A percentile compares a stretch with the other conserved stretches of the same genome.
Conservation (phyloP, 2,888 invertebrate species). For the Tetramorium bicarinatum region DNA sequence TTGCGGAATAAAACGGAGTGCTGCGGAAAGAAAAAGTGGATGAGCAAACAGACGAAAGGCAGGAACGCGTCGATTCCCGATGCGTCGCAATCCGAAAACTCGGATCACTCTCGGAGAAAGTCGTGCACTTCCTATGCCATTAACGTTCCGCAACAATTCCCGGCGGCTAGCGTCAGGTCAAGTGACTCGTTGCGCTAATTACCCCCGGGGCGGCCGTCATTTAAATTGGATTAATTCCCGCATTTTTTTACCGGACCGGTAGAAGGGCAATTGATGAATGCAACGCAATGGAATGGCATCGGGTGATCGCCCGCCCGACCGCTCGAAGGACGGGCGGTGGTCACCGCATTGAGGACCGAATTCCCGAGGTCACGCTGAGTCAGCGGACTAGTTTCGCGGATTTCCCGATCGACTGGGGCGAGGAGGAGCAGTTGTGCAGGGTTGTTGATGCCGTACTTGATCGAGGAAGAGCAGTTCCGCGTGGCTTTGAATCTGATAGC, state of each 20-base stretch:
- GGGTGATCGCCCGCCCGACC: slow-evolving; percentile 5
- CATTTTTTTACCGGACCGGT: slow-evolving; percentile 62
- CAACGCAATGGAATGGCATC: slow-evolving; percentile 60
- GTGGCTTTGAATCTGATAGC: slow-evolving; percentile 94
- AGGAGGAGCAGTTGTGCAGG: slow-evolving; percentile 91
- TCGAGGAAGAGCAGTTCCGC: slow-evolving; percentile 96
- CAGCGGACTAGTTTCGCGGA: neutral
- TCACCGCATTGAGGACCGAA: neutral
- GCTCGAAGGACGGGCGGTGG: slow-evolving; percentile 7
- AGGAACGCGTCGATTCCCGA: neutral
- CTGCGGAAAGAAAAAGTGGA: slow-evolving; percentile 85
- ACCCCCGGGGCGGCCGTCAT: slow-evolving; percentile 72
- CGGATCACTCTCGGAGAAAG: slow-evolving; percentile 53
- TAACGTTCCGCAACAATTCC: slow-evolving; percentile 64
- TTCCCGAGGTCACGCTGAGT: slow-evolving; percentile 3
- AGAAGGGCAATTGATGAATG: slow-evolving; percentile 71
- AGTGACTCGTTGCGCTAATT: slow-evolving; percentile 79
- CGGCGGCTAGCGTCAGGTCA: slow-evolving; percentile 71
- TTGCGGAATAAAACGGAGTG: slow-evolving; percentile 95
- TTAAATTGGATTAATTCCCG: slow-evolving; percentile 78
- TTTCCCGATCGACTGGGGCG: slow-evolving; percentile 87
- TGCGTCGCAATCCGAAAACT: slow-evolving; percentile 17
- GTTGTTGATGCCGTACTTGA: slow-evolving; percentile 85
- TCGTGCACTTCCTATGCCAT: slow-evolving; percentile 69
- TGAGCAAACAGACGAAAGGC: neutral